Percentiles rank a stretch among this genome's conserved stretches.
Conservation (phyloP, 2,113 vertebrate genomes). For the Dipodomys ordii region DNA sequence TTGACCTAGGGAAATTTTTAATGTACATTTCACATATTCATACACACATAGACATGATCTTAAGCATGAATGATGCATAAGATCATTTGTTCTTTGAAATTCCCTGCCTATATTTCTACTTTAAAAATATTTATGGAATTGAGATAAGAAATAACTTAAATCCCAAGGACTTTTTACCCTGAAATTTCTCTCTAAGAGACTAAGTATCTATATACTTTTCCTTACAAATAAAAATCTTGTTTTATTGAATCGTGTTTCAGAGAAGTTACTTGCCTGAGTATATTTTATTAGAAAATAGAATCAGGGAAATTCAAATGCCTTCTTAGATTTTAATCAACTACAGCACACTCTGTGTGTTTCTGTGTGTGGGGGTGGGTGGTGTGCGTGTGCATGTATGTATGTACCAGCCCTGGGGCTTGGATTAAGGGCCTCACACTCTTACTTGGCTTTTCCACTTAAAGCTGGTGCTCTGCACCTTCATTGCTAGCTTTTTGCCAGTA, state of each 20-base stretch:
- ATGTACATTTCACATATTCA: conserved; percentile 73
- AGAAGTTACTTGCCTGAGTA: neutral
- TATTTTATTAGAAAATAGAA: conserved; percentile 40
- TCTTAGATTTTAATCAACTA: neutral
- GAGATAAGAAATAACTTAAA: conserved; percentile 55
- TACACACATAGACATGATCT: conserved; percentile 33
- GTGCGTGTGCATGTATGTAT: too few relatives aligned
- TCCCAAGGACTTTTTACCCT: conserved; percentile 57
- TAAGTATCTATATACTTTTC: conserved; percentile 24
- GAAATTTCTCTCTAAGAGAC: neutral
- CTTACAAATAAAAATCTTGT: conserved; percentile 16
- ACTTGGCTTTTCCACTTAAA: too few relatives aligned
- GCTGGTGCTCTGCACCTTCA: too few relatives aligned
- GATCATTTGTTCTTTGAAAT: conserved; percentile 70
- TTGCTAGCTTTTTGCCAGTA: too few relatives aligned
- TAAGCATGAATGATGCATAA: conserved; percentile 55
- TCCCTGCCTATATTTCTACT: conserved; percentile 55
- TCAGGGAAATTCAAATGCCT: neutral
- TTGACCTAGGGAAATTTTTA: conserved; percentile 53
- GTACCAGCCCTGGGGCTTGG: too few relatives aligned
- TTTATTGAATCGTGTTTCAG: conserved; percentile 56
- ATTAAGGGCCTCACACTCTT: too few relatives aligned
- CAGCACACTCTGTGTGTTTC: too few relatives aligned
- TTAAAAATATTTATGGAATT: conserved; percentile 73
- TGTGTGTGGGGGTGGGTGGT: too few relatives aligned